Percentiles rank a stretch among this genome's conserved stretches.
Evolutionary conservation across 1,140 invertebrate genomes (phyloP).

Genomic region (Scaptomyza hsui): DNA sequence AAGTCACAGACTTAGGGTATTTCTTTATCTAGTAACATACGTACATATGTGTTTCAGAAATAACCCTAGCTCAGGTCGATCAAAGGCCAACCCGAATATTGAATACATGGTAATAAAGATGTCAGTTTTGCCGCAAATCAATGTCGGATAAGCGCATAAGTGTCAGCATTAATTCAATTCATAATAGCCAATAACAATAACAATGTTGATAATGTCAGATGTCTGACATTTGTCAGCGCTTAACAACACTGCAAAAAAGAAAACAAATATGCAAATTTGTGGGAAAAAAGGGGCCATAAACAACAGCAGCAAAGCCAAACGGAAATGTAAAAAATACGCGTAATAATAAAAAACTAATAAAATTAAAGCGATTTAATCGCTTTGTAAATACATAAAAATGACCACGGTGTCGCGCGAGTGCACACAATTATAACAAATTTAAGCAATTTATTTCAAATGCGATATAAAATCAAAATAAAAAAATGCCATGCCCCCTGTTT

Average conservation of each 20-base stretch:
- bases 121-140: conserved; percentile 12
- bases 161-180: conserved; percentile 55
- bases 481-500: not conserved
- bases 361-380: conserved; percentile 66
- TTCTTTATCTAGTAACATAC: too few relatives aligned
- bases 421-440: conserved; percentile 40
- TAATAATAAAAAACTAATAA: conserved; percentile 58
- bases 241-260: conserved; percentile 30
- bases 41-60: too few relatives aligned
- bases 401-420: conserved; percentile 20
- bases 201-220: conserved; percentile 51
- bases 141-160: conserved; percentile 37
- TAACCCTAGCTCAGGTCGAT: too few relatives aligned
- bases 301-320: not conserved
- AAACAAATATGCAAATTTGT: conserved; percentile 50
- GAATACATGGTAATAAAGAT: not conserved
- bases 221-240: conserved; percentile 60
- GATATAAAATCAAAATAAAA: conserved; percentile 21
- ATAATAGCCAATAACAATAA: conserved; percentile 49
- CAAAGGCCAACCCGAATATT: not conserved
- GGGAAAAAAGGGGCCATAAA: conserved; percentile 30
- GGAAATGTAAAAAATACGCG: conserved; percentile 30
- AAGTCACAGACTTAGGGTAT: too few relatives aligned
- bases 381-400: conserved; percentile 37
- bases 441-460: conserved; percentile 28